These are phyloP conservation scores for Caenorhabditis panamensis DNA, from an alignment of 2,888 invertebrate genomes.

Conservation along the genomic window DNA sequence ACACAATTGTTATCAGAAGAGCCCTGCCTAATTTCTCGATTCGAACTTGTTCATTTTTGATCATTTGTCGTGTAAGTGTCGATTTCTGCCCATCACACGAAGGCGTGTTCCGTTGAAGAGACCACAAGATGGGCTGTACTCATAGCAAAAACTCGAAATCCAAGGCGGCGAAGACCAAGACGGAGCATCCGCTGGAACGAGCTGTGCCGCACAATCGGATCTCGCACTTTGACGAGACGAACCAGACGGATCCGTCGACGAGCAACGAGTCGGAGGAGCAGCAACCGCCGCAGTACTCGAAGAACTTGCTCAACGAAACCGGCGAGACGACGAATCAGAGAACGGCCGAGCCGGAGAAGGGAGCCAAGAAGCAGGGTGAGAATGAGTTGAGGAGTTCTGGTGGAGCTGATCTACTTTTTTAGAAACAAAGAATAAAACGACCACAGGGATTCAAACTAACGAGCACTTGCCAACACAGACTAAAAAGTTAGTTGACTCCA, in stretches of 20 bases:
- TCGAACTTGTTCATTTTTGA: constrained; percentile 22
- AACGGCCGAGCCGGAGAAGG: constrained; percentile 1
- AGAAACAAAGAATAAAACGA: constrained; percentile 10
- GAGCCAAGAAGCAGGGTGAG: constrained; percentile 12
- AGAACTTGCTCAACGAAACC: constrained; percentile 27
- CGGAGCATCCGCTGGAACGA: constrained; percentile 41
- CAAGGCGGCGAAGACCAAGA: constrained; percentile 16
- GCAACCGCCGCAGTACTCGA: constrained; percentile 26
- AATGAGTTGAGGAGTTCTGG: too few relatives aligned
- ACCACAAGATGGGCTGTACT: constrained; percentile 60
- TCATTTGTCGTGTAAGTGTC: constrained; percentile 3
- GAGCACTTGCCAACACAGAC: background rate
- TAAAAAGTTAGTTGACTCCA: background rate
- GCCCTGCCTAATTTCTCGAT: too few relatives aligned
- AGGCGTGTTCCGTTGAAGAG: background rate
- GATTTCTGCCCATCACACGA: background rate
- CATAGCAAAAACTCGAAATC: constrained; percentile 64
- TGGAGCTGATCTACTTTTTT: too few relatives aligned
- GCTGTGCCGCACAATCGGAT: constrained; percentile 18
- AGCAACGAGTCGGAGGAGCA: constrained; percentile 31
- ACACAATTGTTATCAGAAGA: too few relatives aligned
- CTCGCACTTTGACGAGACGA: constrained; percentile 41
- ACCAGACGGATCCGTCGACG: constrained; percentile 21
- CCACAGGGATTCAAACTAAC: background rate
- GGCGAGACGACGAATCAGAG: constrained; percentile 13